A percentile compares a stretch with the other conserved stretches of the same genome.
phyloP scores from a whole-genome alignment of 2,797 vertebrate species.

The Thripadectes ignobilis region DNA sequence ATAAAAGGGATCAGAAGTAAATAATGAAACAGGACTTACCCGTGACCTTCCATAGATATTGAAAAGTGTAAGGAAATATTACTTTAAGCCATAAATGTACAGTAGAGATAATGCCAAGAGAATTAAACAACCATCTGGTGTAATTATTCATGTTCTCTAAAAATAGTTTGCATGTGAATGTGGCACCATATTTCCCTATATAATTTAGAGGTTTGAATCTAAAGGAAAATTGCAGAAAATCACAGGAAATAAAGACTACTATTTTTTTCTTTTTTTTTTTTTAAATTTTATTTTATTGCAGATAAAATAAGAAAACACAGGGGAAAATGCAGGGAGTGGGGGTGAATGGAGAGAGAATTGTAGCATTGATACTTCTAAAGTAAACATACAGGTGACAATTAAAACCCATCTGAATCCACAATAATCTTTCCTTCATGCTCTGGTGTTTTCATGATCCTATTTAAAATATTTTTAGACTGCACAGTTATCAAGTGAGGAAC shows the following conservation, averaged over 20 bases:
- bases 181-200: constrained; percentile 55
- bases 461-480: not conserved
- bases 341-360: not conserved
- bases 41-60: constrained; percentile 40
- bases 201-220: constrained; percentile 63
- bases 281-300: not conserved
- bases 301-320: not conserved
- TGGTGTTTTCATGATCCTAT: not conserved
- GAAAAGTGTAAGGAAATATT: constrained; percentile 68
- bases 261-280: not conserved
- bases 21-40: constrained; percentile 32
- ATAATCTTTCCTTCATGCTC: not conserved
- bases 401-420: not conserved
- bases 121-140: constrained; percentile 79
- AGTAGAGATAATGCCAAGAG: constrained; percentile 75
- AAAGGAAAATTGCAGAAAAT: constrained; percentile 55
- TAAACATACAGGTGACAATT: not conserved
- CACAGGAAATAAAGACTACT: constrained; percentile 16
- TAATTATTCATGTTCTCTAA: constrained; percentile 76
- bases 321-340: not conserved
- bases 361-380: not conserved
- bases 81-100: constrained; percentile 73
- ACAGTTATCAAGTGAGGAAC: not conserved
- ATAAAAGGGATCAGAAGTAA: constrained; percentile 45
- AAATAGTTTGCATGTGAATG: constrained; percentile 74